Evolutionary conservation across 1,140 invertebrate species (phyloP).

Genomic region (Apis dorsata): DNA sequence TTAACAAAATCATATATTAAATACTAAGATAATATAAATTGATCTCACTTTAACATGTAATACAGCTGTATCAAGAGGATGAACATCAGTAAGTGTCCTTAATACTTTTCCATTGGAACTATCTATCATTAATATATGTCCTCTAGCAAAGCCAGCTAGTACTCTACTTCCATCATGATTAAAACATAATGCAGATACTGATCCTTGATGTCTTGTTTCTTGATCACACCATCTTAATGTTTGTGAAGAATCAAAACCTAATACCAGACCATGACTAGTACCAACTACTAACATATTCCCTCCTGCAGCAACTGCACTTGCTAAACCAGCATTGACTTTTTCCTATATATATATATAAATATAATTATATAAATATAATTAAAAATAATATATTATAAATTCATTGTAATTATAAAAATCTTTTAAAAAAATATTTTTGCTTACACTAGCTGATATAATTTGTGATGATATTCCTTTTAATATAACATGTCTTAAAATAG

Average conservation of each 20-base stretch:
- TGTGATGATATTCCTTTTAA: slow-evolving; percentile 93
- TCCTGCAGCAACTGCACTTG: slow-evolving; percentile 90
- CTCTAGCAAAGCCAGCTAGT: slow-evolving; percentile 92
- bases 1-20: not conserved
- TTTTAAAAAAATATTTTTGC: slow-evolving; percentile 52
- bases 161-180: slow-evolving; percentile 93
- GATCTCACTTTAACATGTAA: slow-evolving; percentile 89
- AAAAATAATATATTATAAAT: slow-evolving; percentile 17
- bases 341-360: slow-evolving; percentile 82
- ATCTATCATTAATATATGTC: slow-evolving; percentile 92
- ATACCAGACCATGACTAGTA: slow-evolving; percentile 94
- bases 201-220: slow-evolving; percentile 86
- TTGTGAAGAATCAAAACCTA: slow-evolving; percentile 93
- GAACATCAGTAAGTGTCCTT: slow-evolving; percentile 90
- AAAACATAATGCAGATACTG: slow-evolving; percentile 92
- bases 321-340: slow-evolving; percentile 92
- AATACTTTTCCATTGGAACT: slow-evolving; percentile 88
- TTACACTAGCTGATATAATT: slow-evolving; percentile 89
- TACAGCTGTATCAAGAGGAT: slow-evolving; percentile 92
- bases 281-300: slow-evolving; percentile 92
- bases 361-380: slow-evolving; percentile 15
- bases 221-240: slow-evolving; percentile 92
- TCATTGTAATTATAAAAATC: slow-evolving; percentile 3
- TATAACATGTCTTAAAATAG: slow-evolving; percentile 89
- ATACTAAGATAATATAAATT: not conserved